Conservation (phyloP, 2,113 vertebrate genomes). For the Platysternon megacephalum region DNA sequence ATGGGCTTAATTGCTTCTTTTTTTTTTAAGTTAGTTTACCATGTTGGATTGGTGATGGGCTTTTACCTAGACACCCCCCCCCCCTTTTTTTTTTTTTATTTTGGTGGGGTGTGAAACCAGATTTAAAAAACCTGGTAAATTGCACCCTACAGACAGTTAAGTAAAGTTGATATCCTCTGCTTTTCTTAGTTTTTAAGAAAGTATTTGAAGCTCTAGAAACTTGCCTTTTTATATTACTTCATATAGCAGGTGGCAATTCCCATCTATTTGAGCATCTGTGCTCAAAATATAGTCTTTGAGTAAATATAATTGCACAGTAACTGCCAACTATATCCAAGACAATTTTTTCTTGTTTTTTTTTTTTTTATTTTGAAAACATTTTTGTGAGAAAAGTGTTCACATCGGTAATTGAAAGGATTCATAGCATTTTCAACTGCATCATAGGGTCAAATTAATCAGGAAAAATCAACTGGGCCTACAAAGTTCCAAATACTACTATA, state of each 20-base stretch:
- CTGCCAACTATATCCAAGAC: background rate
- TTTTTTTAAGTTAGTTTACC: background rate
- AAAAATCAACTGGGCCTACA: background rate
- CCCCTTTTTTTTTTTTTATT: background rate
- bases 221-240: background rate
- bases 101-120: background rate
- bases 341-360: background rate
- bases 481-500: background rate
- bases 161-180: background rate
- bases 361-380: background rate
- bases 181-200: background rate
- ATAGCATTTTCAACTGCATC: background rate
- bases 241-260: background rate
- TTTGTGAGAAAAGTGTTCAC: background rate
- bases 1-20: background rate
- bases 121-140: background rate
- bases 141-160: background rate
- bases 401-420: background rate
- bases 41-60: background rate
- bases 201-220: background rate
- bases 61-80: background rate
- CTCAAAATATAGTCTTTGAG: background rate
- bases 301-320: background rate
- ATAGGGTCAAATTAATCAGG: background rate
- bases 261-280: background rate